phyloP scores from a whole-genome alignment of 2,888 invertebrate genomes.

The Drosophila seclusa region DNA sequence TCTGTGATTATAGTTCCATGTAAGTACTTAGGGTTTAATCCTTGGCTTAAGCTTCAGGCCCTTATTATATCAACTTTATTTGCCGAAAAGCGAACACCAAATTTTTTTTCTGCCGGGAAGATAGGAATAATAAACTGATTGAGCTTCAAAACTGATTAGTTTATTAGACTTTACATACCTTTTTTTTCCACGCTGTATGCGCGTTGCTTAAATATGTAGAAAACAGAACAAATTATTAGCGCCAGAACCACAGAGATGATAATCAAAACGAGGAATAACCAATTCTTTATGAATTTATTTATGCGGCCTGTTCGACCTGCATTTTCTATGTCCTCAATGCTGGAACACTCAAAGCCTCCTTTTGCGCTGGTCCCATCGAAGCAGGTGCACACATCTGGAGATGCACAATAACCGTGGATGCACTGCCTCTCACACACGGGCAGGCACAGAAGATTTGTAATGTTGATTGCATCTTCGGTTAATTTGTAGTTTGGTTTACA shows the following conservation, averaged over 20 bases:
- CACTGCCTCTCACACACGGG: conserved; percentile 53
- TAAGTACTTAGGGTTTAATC: neutral
- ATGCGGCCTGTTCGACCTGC: conserved; percentile 11
- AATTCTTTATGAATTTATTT: conserved; percentile 3
- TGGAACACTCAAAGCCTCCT: conserved; percentile 35
- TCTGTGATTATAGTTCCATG: neutral
- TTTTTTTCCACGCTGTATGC: conserved; percentile 54
- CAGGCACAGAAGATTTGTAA: conserved; percentile 33
- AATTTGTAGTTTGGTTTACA: conserved; percentile 43
- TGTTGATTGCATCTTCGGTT: conserved; percentile 5
- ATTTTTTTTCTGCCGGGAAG: conserved; percentile 46
- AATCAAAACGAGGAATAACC: conserved; percentile 30
- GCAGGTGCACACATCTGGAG: conserved; percentile 51
- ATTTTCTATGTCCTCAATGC: neutral
- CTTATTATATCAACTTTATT: conserved; percentile 62
- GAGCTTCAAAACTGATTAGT: no score
- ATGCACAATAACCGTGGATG: conserved; percentile 46
- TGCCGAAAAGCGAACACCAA: conserved; percentile 49
- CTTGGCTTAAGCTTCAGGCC: conserved; percentile 13
- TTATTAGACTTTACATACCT: conserved; percentile 25
- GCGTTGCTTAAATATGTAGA: conserved; percentile 41
- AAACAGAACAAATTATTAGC: conserved; percentile 38
- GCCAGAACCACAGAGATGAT: conserved; percentile 30
- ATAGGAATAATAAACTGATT: neutral
- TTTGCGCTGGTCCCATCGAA: conserved; percentile 26